A percentile compares a stretch with the other conserved stretches of the same genome.
These are phyloP conservation scores for Vultur gryphus DNA, from an alignment of 2,797 vertebrate genomes.

Conservation along the genomic window DNA sequence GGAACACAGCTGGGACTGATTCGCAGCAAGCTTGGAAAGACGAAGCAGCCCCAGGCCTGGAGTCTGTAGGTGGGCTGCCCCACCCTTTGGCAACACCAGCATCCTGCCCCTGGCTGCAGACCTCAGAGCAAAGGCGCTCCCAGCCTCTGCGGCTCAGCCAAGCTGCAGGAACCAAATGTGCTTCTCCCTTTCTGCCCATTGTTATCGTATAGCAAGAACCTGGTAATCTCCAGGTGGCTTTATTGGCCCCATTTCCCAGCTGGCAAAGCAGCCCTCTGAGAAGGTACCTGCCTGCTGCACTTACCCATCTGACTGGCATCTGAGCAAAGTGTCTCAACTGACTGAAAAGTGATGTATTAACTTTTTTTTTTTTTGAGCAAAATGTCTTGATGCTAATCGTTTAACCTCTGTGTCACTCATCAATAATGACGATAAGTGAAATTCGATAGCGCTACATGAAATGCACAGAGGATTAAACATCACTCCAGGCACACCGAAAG, in stretches of 20 bases:
- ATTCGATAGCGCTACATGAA: background rate
- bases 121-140: background rate
- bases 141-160: background rate
- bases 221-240: constrained; percentile 13
- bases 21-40: background rate
- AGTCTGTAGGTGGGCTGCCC: constrained; percentile 58
- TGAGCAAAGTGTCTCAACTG: background rate
- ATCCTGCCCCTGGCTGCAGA: constrained; percentile 34
- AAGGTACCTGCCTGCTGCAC: background rate
- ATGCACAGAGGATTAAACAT: constrained; percentile 49
- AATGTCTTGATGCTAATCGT: background rate
- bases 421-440: constrained; percentile 62
- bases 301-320: background rate
- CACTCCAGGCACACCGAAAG: constrained; percentile 18
- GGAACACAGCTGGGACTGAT: background rate
- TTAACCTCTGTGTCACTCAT: constrained; percentile 61
- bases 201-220: background rate
- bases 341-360: background rate
- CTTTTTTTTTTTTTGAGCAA: background rate
- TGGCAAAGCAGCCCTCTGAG: background rate
- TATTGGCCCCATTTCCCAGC: background rate
- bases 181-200: background rate
- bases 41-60: background rate
- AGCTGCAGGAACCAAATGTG: background rate
- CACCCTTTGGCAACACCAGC: constrained; percentile 38